Conservation (phyloP, 2,797 vertebrate genomes). For the Xerus rutilus region DNA sequence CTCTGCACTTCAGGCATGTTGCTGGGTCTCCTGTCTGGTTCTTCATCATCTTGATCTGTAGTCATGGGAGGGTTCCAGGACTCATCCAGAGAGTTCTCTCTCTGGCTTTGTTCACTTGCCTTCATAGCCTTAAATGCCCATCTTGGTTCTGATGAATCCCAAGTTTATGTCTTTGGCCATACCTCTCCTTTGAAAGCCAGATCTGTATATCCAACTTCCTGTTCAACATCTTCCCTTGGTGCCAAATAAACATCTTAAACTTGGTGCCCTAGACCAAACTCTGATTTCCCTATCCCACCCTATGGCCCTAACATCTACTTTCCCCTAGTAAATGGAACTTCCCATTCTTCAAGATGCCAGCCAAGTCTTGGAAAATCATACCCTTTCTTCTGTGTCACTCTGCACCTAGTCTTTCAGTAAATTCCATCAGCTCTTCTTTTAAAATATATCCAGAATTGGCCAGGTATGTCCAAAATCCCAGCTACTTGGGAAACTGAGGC, state of each 20-base stretch:
- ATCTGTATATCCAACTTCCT: background rate
- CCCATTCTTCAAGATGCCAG: background rate
- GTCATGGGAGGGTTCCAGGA: background rate
- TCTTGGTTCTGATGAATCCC: background rate
- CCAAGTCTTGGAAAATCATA: background rate
- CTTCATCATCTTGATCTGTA: background rate
- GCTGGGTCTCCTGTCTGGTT: background rate
- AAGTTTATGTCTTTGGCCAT: background rate
- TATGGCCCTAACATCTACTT: background rate
- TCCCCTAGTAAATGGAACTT: background rate
- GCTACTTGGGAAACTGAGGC: background rate
- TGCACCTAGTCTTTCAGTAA: background rate
- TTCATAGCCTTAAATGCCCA: background rate
- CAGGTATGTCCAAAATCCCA: background rate
- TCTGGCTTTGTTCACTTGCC: background rate
- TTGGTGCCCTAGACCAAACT: background rate
- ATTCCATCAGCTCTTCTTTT: background rate
- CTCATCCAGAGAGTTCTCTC: background rate
- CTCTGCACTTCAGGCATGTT: background rate
- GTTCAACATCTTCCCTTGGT: background rate
- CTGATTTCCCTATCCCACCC: background rate
- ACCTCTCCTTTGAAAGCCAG: background rate
- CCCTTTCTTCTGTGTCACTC: background rate
- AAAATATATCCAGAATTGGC: background rate
- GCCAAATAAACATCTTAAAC: background rate